Evolutionary conservation across 2,888 invertebrate species (phyloP), one percentile per base, ranked within the genome.

Genomic region (Therioaphis trifolii): DNA sequence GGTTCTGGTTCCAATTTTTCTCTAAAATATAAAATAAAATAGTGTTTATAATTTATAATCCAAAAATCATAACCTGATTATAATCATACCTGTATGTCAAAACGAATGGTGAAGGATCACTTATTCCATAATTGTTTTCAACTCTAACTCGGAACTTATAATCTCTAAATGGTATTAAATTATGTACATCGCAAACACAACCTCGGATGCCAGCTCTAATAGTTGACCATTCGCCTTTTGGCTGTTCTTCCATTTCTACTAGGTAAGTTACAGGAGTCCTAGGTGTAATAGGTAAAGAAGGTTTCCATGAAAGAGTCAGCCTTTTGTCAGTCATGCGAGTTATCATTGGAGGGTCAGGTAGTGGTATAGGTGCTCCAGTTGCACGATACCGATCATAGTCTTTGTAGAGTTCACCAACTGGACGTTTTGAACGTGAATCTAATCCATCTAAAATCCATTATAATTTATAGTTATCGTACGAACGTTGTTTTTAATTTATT

Each of bases 71-170:
- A 12, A 35, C 9, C 66, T 11, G 14, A 75, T 55, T 35, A 21
- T 24, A 24, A 49, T 40, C 46, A 84, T 85, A 90, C 90, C 91
- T 90, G 88, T 94, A 93, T 0, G 96, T 96, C 87, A 93, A 91
- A 2, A 95, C 95, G 88, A 93, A 94, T 0, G 98, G 97, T 84
- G 97, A 97, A 0, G 99, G 98, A 88, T 99, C 98, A 89, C 97
- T 97, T 86, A 97, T 93, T 66, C 99, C 99, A 88, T 95, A 96
- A 88, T 96, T 95, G 90, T 99, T 99, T 89, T 98, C 98, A 3
- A 99, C 99, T 55, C 98, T 92, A 58, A 99, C 93, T 85, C 99
- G 92, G 91, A 98, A 97, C 89, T 95, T 94, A 90, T 99, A 99
- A 89, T 98, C 98, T 86, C 95, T 92, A 90, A 96, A 95, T 1